phyloP scores from a whole-genome alignment of 37 sponge, comb jelly and placozoan species.

The Haliclona indistincta region DNA sequence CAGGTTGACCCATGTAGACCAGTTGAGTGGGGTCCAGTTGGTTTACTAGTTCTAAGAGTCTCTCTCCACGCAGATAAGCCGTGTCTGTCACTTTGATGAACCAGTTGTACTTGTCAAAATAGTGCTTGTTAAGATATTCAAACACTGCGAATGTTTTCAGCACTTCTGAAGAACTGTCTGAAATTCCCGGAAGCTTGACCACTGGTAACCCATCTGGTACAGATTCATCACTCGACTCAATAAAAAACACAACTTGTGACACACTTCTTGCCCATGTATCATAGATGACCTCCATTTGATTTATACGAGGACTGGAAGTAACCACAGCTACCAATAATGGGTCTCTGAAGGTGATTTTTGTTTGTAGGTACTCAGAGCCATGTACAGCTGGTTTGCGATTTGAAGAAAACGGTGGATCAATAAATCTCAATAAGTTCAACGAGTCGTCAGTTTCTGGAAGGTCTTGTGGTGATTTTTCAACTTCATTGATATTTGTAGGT shows the following conservation, averaged over 20 bases:
- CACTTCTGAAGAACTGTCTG: not conserved
- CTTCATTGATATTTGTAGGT: no score
- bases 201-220: not conserved
- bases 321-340: no score
- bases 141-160: slow-evolving; percentile 50
- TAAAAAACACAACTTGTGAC: not conserved
- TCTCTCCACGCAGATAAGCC: slow-evolving; percentile 25
- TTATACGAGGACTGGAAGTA: slow-evolving; percentile 7
- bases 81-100: slow-evolving; percentile 53
- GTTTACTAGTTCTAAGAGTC: slow-evolving; percentile 27
- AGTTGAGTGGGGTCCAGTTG: slow-evolving; percentile 28
- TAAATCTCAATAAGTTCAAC: no score
- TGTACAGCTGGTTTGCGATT: no score
- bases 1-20: slow-evolving; percentile 56
- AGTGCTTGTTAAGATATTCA: slow-evolving; percentile 65
- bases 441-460: no score
- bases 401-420: no score
- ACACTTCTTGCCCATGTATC: slow-evolving; percentile 39
- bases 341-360: no score
- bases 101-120: slow-evolving; percentile 64
- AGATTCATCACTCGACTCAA: no score
- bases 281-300: slow-evolving; percentile 21
- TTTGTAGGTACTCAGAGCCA: no score
- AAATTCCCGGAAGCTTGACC: not conserved
- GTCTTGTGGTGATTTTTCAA: no score